phyloP scores from a whole-genome alignment of 2,888 invertebrate genomes.

The Andricus curvator region DNA sequence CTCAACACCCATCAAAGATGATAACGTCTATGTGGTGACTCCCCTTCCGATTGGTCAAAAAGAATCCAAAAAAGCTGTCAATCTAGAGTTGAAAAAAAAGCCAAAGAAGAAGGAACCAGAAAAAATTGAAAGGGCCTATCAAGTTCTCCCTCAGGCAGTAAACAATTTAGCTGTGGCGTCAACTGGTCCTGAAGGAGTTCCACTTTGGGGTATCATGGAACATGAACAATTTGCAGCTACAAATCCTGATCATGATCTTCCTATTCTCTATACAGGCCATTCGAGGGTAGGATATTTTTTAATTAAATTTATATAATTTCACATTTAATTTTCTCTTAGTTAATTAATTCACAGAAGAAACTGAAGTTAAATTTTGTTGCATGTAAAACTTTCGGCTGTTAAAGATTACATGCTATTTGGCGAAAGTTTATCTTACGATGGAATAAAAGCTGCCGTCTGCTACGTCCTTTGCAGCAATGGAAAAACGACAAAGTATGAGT shows the following conservation, averaged over 20 bases:
- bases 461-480: too few species aligned
- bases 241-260: conserved; percentile 52
- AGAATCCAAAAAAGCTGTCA: conserved; percentile 73
- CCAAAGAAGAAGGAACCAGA: conserved; percentile 58
- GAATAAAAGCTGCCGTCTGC: too few species aligned
- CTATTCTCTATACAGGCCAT: conserved; percentile 80
- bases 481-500: too few species aligned
- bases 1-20: conserved; percentile 79
- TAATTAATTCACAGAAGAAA: too few species aligned
- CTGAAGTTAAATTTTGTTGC: too few species aligned
- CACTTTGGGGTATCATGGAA: conserved; percentile 76
- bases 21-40: conserved; percentile 91
- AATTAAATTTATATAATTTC: neutral
- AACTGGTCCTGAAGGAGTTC: conserved; percentile 69
- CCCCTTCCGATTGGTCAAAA: conserved; percentile 81
- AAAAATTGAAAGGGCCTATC: conserved; percentile 73
- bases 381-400: too few species aligned
- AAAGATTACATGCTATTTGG: too few species aligned
- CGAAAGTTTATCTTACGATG: too few species aligned
- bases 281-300: conserved; percentile 81
- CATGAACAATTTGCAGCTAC: conserved; percentile 70
- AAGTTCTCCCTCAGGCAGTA: conserved; percentile 75
- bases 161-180: conserved; percentile 74
- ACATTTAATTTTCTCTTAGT: too few species aligned
- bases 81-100: conserved; percentile 48